phyloP scores from a whole-genome alignment of 1,140 invertebrate genomes.

The Trachymyrmex septentrionalis region DNA sequence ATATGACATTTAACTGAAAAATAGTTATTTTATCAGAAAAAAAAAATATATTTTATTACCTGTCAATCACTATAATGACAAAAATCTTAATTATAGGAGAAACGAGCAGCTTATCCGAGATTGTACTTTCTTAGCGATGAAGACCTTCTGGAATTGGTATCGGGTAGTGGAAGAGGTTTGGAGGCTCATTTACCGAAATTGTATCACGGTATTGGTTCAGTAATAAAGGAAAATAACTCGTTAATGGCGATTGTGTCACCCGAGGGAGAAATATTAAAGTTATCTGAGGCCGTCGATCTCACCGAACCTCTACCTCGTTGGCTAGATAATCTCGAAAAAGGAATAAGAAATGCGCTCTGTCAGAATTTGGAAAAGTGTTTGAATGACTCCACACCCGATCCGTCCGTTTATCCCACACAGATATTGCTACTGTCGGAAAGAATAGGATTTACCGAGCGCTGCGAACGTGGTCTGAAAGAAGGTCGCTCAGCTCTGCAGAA shows the following conservation, averaged over 20 bases:
- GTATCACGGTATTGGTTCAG: conserved; percentile 95
- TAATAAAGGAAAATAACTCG: conserved; percentile 89
- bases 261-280: conserved; percentile 94
- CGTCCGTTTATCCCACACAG: conserved; percentile 83
- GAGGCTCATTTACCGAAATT: conserved; percentile 98
- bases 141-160: conserved; percentile 96
- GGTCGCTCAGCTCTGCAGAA: conserved; percentile 78
- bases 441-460: conserved; percentile 83
- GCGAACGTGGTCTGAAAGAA: conserved; percentile 80
- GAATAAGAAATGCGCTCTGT: conserved; percentile 78
- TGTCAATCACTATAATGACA: neutral
- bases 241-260: conserved; percentile 91
- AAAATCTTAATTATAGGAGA: conserved; percentile 89
- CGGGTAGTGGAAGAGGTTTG: conserved; percentile 94
- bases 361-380: conserved; percentile 82
- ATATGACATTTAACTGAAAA: neutral
- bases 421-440: conserved; percentile 82
- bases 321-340: conserved; percentile 82
- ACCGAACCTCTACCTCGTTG: conserved; percentile 81
- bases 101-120: conserved; percentile 96
- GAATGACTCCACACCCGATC: conserved; percentile 78
- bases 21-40: neutral
- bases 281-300: conserved; percentile 91
- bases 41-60: neutral
- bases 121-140: conserved; percentile 99